Evolutionary conservation across 2,797 vertebrate genomes (phyloP).

Genomic region (Trachurus trachurus): DNA sequence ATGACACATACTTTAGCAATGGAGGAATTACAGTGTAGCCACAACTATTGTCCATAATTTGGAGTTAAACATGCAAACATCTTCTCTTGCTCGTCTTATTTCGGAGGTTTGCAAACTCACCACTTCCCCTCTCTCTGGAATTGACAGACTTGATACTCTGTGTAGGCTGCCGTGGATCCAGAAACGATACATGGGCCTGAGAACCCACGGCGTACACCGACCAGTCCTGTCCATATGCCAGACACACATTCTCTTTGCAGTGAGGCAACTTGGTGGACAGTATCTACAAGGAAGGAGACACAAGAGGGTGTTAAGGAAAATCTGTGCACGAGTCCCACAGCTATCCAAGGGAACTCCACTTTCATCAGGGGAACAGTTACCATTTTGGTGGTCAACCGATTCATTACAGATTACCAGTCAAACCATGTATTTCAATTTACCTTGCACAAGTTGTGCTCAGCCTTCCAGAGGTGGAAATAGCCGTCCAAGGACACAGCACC

Average conservation of each 20-base stretch:
- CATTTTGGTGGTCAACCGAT: background rate
- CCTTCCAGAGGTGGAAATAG: conserved; percentile 99
- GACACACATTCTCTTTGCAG: conserved; percentile 98
- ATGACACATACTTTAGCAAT: background rate
- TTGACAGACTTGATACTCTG: conserved; percentile 94
- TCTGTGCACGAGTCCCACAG: background rate
- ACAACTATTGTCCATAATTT: background rate
- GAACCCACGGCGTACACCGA: conserved; percentile 98
- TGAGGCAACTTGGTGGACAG: conserved; percentile 97
- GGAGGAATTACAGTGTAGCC: background rate
- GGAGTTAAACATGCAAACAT: background rate
- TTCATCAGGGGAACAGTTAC: background rate
- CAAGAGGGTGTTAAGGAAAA: no score
- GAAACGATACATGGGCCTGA: conserved; percentile 97
- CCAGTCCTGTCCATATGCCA: conserved; percentile 98
- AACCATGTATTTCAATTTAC: conserved; percentile 72
- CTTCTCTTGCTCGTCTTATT: background rate
- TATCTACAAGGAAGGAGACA: conserved; percentile 84
- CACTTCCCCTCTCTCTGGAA: conserved; percentile 95
- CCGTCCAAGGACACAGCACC: conserved; percentile 98
- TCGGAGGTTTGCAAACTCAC: conserved; percentile 82
- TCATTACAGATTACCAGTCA: background rate
- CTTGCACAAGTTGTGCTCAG: conserved; percentile 94
- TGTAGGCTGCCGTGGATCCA: conserved; percentile 96
- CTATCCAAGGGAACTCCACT: background rate